A percentile compares a stretch with the other conserved stretches of the same genome.
Evolutionary conservation across 2,888 invertebrate genomes (phyloP).

Genomic region (Tridacna gigas): DNA sequence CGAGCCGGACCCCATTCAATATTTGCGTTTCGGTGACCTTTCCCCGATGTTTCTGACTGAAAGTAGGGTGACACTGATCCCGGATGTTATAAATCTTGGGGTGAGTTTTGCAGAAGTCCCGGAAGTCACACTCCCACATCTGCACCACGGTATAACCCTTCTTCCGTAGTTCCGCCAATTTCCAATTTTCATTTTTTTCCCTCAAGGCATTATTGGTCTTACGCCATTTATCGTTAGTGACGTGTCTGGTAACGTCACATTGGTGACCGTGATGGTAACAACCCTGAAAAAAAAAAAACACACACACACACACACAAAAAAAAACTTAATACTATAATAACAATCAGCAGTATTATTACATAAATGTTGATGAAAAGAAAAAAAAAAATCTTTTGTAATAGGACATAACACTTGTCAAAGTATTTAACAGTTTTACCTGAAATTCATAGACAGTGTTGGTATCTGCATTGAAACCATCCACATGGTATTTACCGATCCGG

Average conservation of each 20-base stretch:
- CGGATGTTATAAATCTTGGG: constrained; percentile 34
- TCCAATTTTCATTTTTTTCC: constrained; percentile 24
- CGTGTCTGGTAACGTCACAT: constrained; percentile 33
- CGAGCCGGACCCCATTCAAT: constrained; percentile 19
- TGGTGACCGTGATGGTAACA: constrained; percentile 47
- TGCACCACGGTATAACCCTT: constrained; percentile 38
- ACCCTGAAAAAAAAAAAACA: constrained; percentile 33
- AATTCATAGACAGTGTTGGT: constrained; percentile 39
- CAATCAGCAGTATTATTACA: too few species aligned
- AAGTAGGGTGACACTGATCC: constrained; percentile 27
- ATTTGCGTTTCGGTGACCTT: constrained; percentile 34
- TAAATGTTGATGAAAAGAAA: too few species aligned
- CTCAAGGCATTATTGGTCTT: constrained; percentile 16
- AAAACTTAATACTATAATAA: neutral
- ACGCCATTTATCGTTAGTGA: constrained; percentile 37
- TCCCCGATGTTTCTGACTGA: constrained; percentile 29
- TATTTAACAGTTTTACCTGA: too few species aligned
- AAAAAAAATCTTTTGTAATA: too few species aligned
- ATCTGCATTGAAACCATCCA: constrained; percentile 33
- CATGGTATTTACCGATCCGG: constrained; percentile 30
- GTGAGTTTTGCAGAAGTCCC: constrained; percentile 4
- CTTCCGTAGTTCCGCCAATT: neutral
- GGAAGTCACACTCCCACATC: constrained; percentile 51
- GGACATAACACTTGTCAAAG: too few species aligned
- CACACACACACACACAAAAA: too few species aligned